Percentiles rank a stretch among this genome's conserved stretches.
Evolutionary conservation across 2,113 vertebrate species (phyloP).

Genomic region (Tympanuchus pallidicinctus): DNA sequence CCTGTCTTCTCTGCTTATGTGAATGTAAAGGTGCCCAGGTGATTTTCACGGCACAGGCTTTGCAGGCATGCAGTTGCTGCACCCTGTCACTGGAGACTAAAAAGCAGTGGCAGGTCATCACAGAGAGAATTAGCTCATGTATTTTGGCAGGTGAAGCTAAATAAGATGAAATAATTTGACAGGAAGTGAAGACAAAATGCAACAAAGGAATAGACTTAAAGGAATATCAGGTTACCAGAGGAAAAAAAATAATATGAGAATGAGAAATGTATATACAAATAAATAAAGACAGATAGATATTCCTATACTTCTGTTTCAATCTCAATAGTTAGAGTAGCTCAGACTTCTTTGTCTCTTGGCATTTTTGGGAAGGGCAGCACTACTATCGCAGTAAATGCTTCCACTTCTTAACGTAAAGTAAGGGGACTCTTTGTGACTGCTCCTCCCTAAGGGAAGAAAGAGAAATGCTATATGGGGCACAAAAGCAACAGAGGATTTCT

Average conservation of each 20-base stretch:
- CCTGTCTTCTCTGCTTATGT: background rate
- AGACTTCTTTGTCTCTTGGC: background rate
- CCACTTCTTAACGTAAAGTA: background rate
- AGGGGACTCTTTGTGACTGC: slow-evolving; percentile 35
- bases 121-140: slow-evolving; percentile 55
- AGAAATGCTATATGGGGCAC: slow-evolving; percentile 29
- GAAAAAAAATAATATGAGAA: background rate
- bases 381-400: background rate
- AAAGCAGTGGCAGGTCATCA: slow-evolving; percentile 51
- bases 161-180: slow-evolving; percentile 56
- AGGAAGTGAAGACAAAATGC: slow-evolving; percentile 51
- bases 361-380: background rate
- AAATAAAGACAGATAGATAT: background rate
- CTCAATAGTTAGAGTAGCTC: background rate
- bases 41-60: slow-evolving; percentile 37
- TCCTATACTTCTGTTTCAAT: background rate
- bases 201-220: background rate
- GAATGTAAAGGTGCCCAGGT: background rate
- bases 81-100: slow-evolving; percentile 21
- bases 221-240: background rate
- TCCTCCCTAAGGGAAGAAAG: slow-evolving; percentile 32
- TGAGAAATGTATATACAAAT: background rate
- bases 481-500: slow-evolving; percentile 47
- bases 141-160: slow-evolving; percentile 63
- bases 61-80: slow-evolving; percentile 14